phyloP scores from a whole-genome alignment of 1,140 invertebrate species.

The Eriosoma lanigerum region DNA sequence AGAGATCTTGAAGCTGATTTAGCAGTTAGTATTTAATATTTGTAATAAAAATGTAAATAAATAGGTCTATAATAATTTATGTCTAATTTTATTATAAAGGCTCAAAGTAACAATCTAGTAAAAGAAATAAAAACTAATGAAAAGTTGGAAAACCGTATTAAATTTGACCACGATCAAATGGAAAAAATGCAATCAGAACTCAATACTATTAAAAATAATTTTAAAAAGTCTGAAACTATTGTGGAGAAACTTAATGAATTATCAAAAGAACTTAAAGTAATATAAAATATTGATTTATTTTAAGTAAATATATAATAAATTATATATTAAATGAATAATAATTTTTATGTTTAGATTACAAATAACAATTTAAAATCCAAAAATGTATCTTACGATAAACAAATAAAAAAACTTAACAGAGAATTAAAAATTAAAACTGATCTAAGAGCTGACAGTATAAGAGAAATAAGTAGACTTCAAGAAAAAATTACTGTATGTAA shows the following conservation, averaged over 20 bases:
- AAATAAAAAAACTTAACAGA: slow-evolving; percentile 42
- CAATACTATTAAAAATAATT: neutral
- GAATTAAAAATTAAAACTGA: slow-evolving; percentile 47
- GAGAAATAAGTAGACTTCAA: slow-evolving; percentile 34
- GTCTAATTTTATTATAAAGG: neutral
- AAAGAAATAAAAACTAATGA: slow-evolving; percentile 41
- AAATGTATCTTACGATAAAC: slow-evolving; percentile 32
- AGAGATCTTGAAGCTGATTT: slow-evolving; percentile 45
- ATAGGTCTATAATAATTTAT: neutral
- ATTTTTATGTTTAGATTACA: slow-evolving; percentile 13
- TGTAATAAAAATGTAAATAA: neutral
- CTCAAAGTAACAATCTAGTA: slow-evolving; percentile 34
- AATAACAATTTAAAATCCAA: slow-evolving; percentile 31
- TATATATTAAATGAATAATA: no score
- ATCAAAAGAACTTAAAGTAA: slow-evolving; percentile 39
- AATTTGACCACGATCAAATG: slow-evolving; percentile 30
- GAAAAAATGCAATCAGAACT: slow-evolving; percentile 39
- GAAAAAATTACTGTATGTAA: slow-evolving; percentile 38
- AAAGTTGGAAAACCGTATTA: slow-evolving; percentile 21
- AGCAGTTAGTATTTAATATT: neutral
- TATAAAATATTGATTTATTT: neutral
- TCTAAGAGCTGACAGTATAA: neutral
- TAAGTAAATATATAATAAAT: no score
- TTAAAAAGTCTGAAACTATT: slow-evolving; percentile 16
- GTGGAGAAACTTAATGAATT: slow-evolving; percentile 39